Evolutionary conservation across 2,797 vertebrate species (phyloP).

Genomic region (Sparidentex hasta): DNA sequence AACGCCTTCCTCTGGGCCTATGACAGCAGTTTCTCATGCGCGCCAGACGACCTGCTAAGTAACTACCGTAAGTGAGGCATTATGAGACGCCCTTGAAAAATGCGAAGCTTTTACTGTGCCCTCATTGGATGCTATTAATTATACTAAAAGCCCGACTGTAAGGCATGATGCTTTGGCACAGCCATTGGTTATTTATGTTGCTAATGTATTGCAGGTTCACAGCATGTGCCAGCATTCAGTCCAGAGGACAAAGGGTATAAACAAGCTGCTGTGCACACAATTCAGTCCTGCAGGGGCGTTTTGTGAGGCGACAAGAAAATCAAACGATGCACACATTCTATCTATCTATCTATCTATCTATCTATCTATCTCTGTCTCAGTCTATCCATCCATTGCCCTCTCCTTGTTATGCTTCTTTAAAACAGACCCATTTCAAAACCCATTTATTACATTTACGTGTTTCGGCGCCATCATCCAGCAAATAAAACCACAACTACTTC

Average conservation of each 20-base stretch:
- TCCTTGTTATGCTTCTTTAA: too few species aligned
- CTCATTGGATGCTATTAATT: constrained; percentile 71
- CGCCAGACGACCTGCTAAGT: constrained; percentile 64
- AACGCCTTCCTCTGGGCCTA: constrained; percentile 69
- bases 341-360: background rate
- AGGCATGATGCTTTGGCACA: constrained; percentile 48
- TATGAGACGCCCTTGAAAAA: constrained; percentile 67
- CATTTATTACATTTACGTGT: too few species aligned
- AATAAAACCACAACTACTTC: too few species aligned
- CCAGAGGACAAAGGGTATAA: constrained; percentile 53
- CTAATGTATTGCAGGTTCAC: constrained; percentile 59
- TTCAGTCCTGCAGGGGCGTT: constrained; percentile 30
- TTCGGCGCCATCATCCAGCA: too few species aligned
- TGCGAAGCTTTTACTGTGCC: constrained; percentile 61
- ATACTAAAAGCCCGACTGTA: constrained; percentile 65
- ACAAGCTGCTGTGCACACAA: constrained; percentile 29
- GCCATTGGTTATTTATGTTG: constrained; percentile 63
- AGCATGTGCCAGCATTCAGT: constrained; percentile 47
- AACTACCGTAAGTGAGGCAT: constrained; percentile 57
- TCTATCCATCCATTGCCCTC: background rate
- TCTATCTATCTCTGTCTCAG: background rate
- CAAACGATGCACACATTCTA: background rate
- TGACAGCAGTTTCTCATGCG: constrained; percentile 48
- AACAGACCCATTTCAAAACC: too few species aligned
- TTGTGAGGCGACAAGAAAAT: background rate